These are phyloP conservation scores for Atrichornis clamosus DNA, from an alignment of 2,113 vertebrate species.

Conservation along the genomic window DNA sequence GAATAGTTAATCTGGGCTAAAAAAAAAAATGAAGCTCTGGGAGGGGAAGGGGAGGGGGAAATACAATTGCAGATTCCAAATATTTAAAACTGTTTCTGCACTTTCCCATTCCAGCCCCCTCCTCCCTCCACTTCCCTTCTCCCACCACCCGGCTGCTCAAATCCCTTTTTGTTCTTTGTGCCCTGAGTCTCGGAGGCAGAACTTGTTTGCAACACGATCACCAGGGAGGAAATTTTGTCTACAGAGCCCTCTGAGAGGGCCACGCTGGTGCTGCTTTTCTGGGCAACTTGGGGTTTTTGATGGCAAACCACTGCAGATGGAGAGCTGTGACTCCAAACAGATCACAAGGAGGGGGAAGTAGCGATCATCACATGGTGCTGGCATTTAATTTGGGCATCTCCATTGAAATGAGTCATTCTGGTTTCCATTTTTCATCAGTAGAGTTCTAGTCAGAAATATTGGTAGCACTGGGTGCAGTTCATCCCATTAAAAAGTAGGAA, in stretches of 20 bases:
- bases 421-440: neutral
- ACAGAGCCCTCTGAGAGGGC: neutral
- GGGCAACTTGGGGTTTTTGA: neutral
- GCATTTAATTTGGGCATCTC: neutral
- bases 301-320: neutral
- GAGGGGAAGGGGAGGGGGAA: neutral
- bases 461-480: neutral
- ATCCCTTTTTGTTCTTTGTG: slow-evolving; percentile 53
- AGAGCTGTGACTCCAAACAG: neutral
- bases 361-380: neutral
- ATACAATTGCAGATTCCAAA: slow-evolving; percentile 49
- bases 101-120: neutral
- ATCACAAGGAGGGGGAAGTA: neutral
- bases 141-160: slow-evolving; percentile 8
- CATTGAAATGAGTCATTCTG: neutral
- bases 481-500: neutral
- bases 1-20: slow-evolving; percentile 53
- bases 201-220: slow-evolving; percentile 10
- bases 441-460: neutral
- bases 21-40: neutral
- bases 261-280: neutral
- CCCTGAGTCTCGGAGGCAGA: neutral
- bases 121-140: neutral
- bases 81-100: slow-evolving; percentile 36
- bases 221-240: neutral